Evolutionary conservation across 2,113 vertebrate species (phyloP).

Genomic region (Polyodon spathula): DNA sequence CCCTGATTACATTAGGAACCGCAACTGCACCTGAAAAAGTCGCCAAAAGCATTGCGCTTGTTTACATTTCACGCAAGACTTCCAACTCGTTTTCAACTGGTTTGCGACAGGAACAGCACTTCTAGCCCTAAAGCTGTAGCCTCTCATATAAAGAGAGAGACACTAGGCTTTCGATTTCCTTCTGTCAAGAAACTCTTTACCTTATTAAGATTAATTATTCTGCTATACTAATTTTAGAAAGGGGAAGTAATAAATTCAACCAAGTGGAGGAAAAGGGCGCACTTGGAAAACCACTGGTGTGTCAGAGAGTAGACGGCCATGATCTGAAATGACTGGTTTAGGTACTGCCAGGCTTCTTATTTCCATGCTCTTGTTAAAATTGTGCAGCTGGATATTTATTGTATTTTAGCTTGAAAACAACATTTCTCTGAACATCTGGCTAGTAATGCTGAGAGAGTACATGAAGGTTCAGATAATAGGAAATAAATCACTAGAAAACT

Average conservation of each 20-base stretch:
- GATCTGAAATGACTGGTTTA: not conserved
- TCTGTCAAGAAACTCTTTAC: not conserved
- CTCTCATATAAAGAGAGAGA: not conserved
- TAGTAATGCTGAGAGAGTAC: not conserved
- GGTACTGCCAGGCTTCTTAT: not conserved
- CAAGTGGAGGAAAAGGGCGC: too few relatives aligned
- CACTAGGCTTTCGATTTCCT: not conserved
- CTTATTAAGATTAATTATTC: not conserved
- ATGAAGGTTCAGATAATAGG: not conserved
- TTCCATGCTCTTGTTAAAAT: not conserved
- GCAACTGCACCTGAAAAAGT: slow-evolving; percentile 3
- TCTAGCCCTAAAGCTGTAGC: not conserved
- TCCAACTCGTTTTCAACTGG: slow-evolving; percentile 12
- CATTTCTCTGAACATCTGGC: not conserved
- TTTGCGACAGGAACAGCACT: not conserved
- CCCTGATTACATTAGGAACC: too few relatives aligned
- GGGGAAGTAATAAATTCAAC: not conserved
- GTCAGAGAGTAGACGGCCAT: not conserved
- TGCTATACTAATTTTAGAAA: not conserved
- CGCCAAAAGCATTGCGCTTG: too few relatives aligned
- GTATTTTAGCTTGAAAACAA: too few relatives aligned
- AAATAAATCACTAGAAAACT: not conserved
- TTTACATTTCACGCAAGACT: too few relatives aligned
- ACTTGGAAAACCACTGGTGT: too few relatives aligned
- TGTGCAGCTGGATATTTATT: not conserved